A percentile compares a stretch with the other conserved stretches of the same genome.
Conservation (phyloP, 1,140 invertebrate species). For the Bilobella aurantiaca region DNA sequence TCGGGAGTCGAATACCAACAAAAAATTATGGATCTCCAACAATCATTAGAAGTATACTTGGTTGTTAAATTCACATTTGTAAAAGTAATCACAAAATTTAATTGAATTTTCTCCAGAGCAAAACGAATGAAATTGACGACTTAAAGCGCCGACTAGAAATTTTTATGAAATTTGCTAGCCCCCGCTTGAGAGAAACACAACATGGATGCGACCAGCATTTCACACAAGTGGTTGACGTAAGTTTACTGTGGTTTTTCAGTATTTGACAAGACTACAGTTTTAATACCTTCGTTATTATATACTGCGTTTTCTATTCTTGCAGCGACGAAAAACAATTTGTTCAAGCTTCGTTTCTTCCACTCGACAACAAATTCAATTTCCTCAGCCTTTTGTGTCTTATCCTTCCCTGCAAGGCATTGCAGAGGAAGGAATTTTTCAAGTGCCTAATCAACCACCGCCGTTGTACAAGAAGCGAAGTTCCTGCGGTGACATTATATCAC, state of each 20-base stretch:
- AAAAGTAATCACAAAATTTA: background rate
- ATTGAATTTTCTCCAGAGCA: background rate
- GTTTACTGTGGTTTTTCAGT: background rate
- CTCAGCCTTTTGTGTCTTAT: background rate
- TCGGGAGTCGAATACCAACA: conserved; percentile 15
- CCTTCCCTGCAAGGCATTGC: background rate
- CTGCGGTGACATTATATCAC: no score
- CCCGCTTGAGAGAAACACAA: background rate
- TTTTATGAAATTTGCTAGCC: background rate
- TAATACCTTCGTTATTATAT: background rate
- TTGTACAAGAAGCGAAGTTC: background rate
- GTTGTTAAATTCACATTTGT: background rate
- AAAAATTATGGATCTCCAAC: conserved; percentile 21
- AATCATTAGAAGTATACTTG: background rate
- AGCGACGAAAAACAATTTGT: background rate
- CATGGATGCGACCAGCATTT: background rate
- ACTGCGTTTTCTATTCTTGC: background rate
- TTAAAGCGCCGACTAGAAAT: background rate
- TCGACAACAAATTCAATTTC: no score
- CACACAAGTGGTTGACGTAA: background rate
- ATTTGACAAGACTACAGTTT: background rate
- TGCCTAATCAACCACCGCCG: background rate
- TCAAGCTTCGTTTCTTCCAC: background rate
- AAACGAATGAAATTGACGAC: background rate
- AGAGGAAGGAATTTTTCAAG: background rate